A percentile compares a stretch with the other conserved stretches of the same genome.
Conservation (phyloP, 2,113 vertebrate species). For the Synchiropus splendidus region DNA sequence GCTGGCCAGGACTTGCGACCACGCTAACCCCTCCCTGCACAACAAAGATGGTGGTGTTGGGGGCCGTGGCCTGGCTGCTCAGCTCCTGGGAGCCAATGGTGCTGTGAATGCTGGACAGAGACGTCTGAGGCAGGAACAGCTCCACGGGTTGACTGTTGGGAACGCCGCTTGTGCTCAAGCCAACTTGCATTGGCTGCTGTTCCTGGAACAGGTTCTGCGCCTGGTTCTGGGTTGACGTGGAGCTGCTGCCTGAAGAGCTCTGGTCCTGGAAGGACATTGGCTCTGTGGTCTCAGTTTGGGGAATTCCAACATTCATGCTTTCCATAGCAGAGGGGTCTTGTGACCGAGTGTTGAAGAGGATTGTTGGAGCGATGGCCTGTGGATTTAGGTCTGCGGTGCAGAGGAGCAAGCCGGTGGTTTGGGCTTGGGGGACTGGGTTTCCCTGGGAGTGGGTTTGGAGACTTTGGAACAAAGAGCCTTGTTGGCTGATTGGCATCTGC, state of each 20-base stretch:
- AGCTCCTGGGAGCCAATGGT: constrained; percentile 81
- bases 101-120: constrained; percentile 82
- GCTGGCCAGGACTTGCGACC: constrained; percentile 75
- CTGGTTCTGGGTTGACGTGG: constrained; percentile 62
- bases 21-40: constrained; percentile 77
- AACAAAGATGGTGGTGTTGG: constrained; percentile 74
- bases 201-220: constrained; percentile 83
- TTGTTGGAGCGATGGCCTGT: constrained; percentile 74
- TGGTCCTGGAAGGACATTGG: constrained; percentile 95
- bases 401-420: constrained; percentile 73
- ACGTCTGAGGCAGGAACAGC: constrained; percentile 84
- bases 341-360: constrained; percentile 67
- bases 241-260: constrained; percentile 68
- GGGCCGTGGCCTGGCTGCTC: constrained; percentile 64
- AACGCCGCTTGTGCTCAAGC: constrained; percentile 69
- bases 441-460: constrained; percentile 60
- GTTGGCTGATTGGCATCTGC: constrained; percentile 65
- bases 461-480: constrained; percentile 71
- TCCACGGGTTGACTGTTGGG: constrained; percentile 77
- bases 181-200: constrained; percentile 90
- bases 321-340: constrained; percentile 54
- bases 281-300: constrained; percentile 75
- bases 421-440: constrained; percentile 38
- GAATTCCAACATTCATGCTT: constrained; percentile 63
- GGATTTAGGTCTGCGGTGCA: constrained; percentile 78